Base-by-base conservation (phyloP, 2,888 invertebrate species). In the Chrysolina haemoptera region DNA sequence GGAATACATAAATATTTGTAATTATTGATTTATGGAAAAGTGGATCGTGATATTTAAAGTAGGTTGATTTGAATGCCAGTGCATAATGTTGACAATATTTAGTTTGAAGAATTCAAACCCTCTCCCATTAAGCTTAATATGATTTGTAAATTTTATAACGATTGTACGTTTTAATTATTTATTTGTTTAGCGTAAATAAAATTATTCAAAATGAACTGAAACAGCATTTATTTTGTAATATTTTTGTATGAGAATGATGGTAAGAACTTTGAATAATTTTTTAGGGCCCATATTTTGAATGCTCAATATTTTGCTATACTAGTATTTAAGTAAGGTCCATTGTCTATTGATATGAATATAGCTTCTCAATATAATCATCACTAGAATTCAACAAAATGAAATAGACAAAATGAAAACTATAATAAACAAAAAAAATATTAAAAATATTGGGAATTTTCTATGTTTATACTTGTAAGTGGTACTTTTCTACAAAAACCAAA, bases 151-250 rank as follows among this genome's bases (percentile, higher is more conserved):
- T 59, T 59, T 59, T 59, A 14, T 59, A 59, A 50, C 6, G 18
- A 50, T 50, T 16, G 11, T 35, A 27, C 16, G 53, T 40, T 67
- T 53, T 67, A 67, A 67, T 67, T 53, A 67, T 67, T 67, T 67
- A 67, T 67, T 67, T n/a, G 35, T 66, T 50, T 65, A 66, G 40
- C 50, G 59, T 40, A 41, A 67, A 59, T 53, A 68, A 59, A 68
- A 59, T 62, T 59, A 43, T 46, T 50, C 20, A 41, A 74, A 62
- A 69, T 27, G 75, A 75, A 75, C 71, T 75, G 75, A 72, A 48
- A 64, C 66, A 70, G 75, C 75, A 75, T 75, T 75, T 75, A 75
- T 75, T 75, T 75, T 70, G 62, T 75, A 70, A 70, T 75, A 69
- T 65, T 71, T 75, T 75, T 75, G 71, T 71, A 71, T 53, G 66